Conservation (phyloP, 2,113 vertebrate species). For the Donacobius atricapilla region DNA sequence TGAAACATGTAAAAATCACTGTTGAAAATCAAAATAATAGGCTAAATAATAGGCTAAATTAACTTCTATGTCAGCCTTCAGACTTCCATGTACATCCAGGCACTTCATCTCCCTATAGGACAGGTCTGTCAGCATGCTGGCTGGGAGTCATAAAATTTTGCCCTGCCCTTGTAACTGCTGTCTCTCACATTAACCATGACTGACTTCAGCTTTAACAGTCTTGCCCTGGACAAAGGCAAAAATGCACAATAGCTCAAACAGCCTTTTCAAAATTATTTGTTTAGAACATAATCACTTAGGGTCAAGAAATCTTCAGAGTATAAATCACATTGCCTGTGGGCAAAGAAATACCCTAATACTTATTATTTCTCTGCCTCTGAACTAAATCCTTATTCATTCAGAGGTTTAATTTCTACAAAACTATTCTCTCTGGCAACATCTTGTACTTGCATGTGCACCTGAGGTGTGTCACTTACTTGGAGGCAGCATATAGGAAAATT, state of each 20-base stretch:
- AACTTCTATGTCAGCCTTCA: background rate
- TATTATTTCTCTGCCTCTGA: background rate
- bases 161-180: background rate
- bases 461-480: background rate
- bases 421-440: background rate
- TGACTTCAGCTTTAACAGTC: background rate
- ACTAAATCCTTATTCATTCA: background rate
- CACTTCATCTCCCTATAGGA: background rate
- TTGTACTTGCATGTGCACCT: background rate
- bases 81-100: background rate
- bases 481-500: background rate
- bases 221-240: background rate
- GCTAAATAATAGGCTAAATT: background rate
- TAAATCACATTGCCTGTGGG: background rate
- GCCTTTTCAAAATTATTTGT: background rate
- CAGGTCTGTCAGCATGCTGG: background rate
- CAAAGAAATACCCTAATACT: background rate
- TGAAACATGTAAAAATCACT: background rate
- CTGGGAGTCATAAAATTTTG: background rate
- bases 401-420: background rate
- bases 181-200: background rate
- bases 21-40: background rate
- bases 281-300: background rate
- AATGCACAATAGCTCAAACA: background rate
- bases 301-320: background rate